phyloP scores from a whole-genome alignment of 2,797 vertebrate species.

The Leucoraja ocellata region DNA sequence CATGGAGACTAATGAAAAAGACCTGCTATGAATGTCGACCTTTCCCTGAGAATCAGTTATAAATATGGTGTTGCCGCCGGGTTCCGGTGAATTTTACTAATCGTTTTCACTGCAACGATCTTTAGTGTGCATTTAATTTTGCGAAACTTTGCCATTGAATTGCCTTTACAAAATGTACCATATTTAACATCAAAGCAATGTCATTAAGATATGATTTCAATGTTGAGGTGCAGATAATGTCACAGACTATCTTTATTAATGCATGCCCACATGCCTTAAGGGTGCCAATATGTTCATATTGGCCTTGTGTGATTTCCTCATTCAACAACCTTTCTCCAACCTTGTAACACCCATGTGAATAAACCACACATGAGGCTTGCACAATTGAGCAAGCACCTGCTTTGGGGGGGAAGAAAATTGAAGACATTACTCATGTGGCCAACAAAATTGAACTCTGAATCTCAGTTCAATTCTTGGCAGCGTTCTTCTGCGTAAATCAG shows the following conservation, averaged over 20 bases:
- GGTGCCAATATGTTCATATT: not conserved
- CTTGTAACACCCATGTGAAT: constrained; percentile 2
- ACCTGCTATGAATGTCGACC: not conserved
- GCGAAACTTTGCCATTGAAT: not conserved
- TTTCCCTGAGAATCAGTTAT: not conserved
- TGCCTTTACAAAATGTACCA: not conserved
- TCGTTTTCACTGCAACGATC: not conserved
- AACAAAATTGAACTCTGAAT: not conserved
- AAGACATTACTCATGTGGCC: not conserved
- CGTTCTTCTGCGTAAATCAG: not conserved
- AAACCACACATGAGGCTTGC: not conserved
- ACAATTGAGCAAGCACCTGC: not conserved
- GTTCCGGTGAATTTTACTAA: not conserved
- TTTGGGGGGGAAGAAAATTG: not conserved
- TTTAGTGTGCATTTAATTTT: not conserved
- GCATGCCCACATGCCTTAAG: not conserved
- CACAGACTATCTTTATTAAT: not conserved
- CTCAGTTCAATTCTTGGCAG: not conserved
- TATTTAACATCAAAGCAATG: not conserved
- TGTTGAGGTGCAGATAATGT: not conserved
- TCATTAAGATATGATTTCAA: not conserved
- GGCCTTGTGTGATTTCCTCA: not conserved
- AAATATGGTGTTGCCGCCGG: not conserved
- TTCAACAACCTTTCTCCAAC: not conserved
- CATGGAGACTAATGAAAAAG: not conserved